Percentiles rank a stretch among this genome's conserved stretches.
Conservation (phyloP, 2,113 vertebrate species). For the Bolborhynchus lineola region DNA sequence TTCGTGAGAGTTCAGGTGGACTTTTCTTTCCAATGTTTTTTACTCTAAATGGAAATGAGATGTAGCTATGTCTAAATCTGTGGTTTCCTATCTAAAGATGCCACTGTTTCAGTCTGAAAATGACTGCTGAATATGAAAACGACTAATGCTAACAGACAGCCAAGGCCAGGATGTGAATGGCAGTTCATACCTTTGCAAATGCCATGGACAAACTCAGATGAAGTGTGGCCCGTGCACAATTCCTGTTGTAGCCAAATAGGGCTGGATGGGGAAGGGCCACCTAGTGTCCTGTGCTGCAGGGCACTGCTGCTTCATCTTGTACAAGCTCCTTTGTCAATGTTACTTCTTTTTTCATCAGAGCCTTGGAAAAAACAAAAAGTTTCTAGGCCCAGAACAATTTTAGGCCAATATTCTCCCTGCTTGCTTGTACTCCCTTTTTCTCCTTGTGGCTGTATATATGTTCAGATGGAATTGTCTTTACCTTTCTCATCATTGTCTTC, state of each 20-base stretch:
- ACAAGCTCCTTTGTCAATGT: not conserved
- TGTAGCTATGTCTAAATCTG: not conserved
- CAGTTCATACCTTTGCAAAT: not conserved
- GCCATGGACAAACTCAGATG: rapidly evolving
- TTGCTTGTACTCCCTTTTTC: not conserved
- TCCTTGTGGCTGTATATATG: not conserved
- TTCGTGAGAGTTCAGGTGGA: not conserved
- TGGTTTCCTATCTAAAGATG: not conserved
- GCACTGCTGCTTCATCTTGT: not conserved
- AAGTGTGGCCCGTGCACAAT: not conserved
- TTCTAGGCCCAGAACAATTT: not conserved
- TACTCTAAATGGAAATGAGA: not conserved
- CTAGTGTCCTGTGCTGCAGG: not conserved
- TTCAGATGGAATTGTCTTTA: not conserved
- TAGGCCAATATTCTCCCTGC: not conserved
- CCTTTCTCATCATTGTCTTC: not conserved
- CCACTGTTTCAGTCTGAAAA: not conserved
- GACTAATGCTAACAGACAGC: not conserved
- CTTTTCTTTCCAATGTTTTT: not conserved
- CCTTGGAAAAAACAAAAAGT: not conserved
- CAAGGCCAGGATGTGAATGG: not conserved
- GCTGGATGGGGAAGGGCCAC: too few species aligned
- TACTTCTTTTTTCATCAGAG: not conserved
- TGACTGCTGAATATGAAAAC: not conserved
- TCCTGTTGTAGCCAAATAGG: not conserved